phyloP scores from a whole-genome alignment of 2,797 vertebrate genomes.

The Kryptopterus vitreolus region DNA sequence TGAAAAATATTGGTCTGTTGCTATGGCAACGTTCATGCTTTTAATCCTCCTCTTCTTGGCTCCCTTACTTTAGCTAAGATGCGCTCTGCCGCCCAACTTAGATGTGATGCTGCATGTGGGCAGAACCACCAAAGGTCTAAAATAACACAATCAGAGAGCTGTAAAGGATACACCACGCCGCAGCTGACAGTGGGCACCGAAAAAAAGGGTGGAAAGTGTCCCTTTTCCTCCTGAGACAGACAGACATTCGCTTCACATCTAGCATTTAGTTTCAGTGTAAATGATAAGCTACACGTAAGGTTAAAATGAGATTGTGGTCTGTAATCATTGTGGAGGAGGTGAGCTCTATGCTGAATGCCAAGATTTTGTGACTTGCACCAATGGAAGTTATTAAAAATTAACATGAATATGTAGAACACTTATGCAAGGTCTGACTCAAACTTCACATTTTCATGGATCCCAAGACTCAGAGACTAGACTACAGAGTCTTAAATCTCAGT shows the following conservation, averaged over 20 bases:
- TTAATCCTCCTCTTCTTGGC: conserved; percentile 55
- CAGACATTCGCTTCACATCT: conserved; percentile 9
- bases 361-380: conserved; percentile 40
- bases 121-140: conserved; percentile 54
- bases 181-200: conserved; percentile 17
- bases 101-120: conserved; percentile 47
- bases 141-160: conserved; percentile 58
- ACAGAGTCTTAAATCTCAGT: conserved; percentile 32
- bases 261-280: conserved; percentile 23
- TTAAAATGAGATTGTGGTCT: conserved; percentile 36
- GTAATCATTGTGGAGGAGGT: conserved; percentile 28
- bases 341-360: conserved; percentile 25
- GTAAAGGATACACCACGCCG: conserved; percentile 21
- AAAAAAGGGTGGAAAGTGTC: conserved; percentile 34
- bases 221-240: conserved; percentile 20
- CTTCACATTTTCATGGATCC: conserved; percentile 41
- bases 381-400: conserved; percentile 36
- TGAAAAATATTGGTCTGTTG: conserved; percentile 70
- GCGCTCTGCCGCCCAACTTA: conserved; percentile 52
- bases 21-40: conserved; percentile 77
- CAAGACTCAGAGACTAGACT: conserved; percentile 31
- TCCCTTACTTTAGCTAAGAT: conserved; percentile 51
- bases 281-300: conserved; percentile 6
- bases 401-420: conserved; percentile 55
- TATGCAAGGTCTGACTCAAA: conserved; percentile 60